Base-by-base conservation (phyloP, 2,888 invertebrate genomes). In the Catocala sponsa region DNA sequence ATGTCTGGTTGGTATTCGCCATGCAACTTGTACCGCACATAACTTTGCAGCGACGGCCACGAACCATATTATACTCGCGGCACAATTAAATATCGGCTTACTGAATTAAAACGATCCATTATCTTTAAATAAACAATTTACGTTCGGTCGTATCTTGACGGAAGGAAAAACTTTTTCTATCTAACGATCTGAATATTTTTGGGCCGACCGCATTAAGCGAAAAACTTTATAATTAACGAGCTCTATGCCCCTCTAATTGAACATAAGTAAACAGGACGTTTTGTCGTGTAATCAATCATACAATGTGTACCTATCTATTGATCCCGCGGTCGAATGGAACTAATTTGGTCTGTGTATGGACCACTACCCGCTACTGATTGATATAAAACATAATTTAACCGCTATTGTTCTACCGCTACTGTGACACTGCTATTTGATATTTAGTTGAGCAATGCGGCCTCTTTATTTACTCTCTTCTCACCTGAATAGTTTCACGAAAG, bases 401-500 rank as follows among this genome's bases (percentile, higher is more conserved):
- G 7, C 9, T 13, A 9, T 41, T 65, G n/a, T 32, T 51, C 47
- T 51, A 25, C 48, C 47, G 33, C 35, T 10, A 44, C 55, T 35
- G 52, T 58, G 42, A 41, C 58, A 49, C 43, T 56, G 60, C 44
- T 63, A 74, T 70, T 65, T 70, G 69, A 74, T 74, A 79, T 78
- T 70, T 72, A 78, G 73, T 70, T 70, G 62, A 70, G 71, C 68
- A 74, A 70, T 72, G 72, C 64, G 60, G 66, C 73, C 80, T 80
- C 82, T 84, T 81, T 89, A 87, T 91, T 89, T 87, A 81, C 81
- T 78, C 83, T 82, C 74, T 81, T 83, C 87, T 85, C 87, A 93
- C 93, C 92, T 92, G 92, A 92, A 90, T 93, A 92, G 93, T 94
- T 91, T 80, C 84, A 84, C 83, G 88, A 88, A 90, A 90, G 86